Evolutionary conservation across 1,140 invertebrate genomes (phyloP).

Genomic region (Vanessa tameamea): DNA sequence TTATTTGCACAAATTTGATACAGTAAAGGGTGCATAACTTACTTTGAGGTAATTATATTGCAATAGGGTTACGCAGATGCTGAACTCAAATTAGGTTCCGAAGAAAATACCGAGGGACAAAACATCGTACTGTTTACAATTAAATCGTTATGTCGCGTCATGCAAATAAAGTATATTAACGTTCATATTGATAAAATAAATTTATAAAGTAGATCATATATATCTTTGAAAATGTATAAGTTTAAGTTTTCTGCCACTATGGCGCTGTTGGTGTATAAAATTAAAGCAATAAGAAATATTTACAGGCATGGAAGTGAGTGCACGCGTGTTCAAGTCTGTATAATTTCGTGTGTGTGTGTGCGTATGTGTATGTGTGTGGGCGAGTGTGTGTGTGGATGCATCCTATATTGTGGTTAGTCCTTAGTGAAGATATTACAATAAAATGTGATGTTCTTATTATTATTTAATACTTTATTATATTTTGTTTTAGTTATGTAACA

Average conservation of each 20-base stretch:
- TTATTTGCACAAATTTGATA: constrained; percentile 74
- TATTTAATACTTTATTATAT: no score
- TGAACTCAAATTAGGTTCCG: constrained; percentile 56
- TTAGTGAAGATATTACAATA: no score
- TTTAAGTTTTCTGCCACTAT: no score
- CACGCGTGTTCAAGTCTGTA: no score
- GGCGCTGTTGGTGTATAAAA: no score
- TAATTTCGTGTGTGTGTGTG: no score
- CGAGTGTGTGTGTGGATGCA: no score
- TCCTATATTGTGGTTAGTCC: no score
- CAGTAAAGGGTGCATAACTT: constrained; percentile 79
- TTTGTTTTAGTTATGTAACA: not conserved
- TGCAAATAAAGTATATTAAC: constrained; percentile 53
- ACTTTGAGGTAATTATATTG: constrained; percentile 77
- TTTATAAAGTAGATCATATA: not conserved
- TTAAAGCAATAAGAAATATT: no score
- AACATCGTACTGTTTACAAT: constrained; percentile 60
- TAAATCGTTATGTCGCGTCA: constrained; percentile 51
- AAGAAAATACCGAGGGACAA: constrained; percentile 62
- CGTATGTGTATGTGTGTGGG: no score
- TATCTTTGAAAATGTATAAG: not conserved
- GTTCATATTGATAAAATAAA: not conserved
- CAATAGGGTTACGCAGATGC: constrained; percentile 75
- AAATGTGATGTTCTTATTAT: no score
- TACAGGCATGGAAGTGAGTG: no score